Evolutionary conservation across 2,797 vertebrate genomes (phyloP).

Genomic region (Eospalax fontanierii): DNA sequence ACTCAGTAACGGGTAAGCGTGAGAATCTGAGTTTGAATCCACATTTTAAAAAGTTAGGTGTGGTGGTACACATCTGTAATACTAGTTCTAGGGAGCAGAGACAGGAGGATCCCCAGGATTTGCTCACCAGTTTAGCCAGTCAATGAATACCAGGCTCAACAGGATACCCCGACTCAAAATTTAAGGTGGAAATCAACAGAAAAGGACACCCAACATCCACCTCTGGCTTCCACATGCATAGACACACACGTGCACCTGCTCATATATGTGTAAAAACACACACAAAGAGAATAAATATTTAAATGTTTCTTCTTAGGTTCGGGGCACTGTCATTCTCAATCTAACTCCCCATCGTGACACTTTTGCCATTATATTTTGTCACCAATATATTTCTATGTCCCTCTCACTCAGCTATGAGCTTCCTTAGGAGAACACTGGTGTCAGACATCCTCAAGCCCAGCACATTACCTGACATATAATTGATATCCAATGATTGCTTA

Average conservation of each 20-base stretch:
- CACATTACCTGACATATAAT: not conserved
- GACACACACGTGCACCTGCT: not conserved
- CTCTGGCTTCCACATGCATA: too few species aligned
- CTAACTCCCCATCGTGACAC: not conserved
- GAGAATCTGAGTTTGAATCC: not conserved
- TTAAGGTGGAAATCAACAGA: not conserved
- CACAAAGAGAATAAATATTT: not conserved
- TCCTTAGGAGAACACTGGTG: not conserved
- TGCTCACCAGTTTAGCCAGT: not conserved
- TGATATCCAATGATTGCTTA: not conserved
- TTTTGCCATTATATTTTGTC: not conserved
- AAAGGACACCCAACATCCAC: not conserved
- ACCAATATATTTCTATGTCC: not conserved
- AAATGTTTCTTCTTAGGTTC: not conserved
- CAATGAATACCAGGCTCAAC: not conserved
- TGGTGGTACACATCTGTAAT: not conserved
- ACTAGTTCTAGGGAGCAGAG: not conserved
- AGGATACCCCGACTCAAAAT: too few species aligned
- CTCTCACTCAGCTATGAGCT: not conserved
- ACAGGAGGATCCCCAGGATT: not conserved
- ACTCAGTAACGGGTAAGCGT: not conserved
- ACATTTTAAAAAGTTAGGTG: not conserved
- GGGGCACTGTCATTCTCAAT: not conserved
- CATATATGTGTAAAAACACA: not conserved
- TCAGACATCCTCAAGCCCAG: not conserved